These are phyloP conservation scores for Schizopygopsis pylzovi DNA, from an alignment of 2,797 vertebrate species.

Conservation along the genomic window DNA sequence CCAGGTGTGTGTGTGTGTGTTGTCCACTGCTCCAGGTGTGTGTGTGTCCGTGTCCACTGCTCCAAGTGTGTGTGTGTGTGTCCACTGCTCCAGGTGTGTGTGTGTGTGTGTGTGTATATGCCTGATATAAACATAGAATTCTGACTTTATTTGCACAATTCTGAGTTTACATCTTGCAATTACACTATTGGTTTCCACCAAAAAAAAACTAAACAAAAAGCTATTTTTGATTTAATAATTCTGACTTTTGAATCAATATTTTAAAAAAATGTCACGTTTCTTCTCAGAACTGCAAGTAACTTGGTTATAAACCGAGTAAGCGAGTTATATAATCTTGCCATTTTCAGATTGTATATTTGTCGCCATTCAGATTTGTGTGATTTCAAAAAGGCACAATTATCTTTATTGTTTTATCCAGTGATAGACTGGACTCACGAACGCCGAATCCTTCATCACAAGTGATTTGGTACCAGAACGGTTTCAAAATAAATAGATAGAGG, in stretches of 20 bases:
- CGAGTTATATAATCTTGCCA: not conserved
- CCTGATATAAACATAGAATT: not conserved
- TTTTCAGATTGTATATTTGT: not conserved
- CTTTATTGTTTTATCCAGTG: not conserved
- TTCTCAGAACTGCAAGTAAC: not conserved
- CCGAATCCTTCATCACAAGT: not conserved
- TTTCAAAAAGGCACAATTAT: not conserved
- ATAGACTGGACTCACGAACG: not conserved
- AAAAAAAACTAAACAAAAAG: too few relatives aligned
- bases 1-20: too few relatives aligned
- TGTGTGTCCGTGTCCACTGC: too few relatives aligned
- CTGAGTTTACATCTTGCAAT: not conserved
- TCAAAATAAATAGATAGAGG: slow-evolving; percentile 4
- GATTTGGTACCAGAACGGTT: not conserved
- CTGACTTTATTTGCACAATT: not conserved
- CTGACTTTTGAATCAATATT: not conserved
- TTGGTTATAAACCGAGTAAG: not conserved
- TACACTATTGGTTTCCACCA: too few relatives aligned
- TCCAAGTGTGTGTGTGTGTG: too few relatives aligned
- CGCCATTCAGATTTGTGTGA: not conserved
- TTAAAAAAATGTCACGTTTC: not conserved
- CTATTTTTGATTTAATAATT: too few relatives aligned
- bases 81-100: too few relatives aligned
- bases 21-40: too few relatives aligned
- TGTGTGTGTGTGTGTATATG: too few relatives aligned